A percentile compares a stretch with the other conserved stretches of the same genome.
Evolutionary conservation across 2,797 vertebrate species (phyloP).

Genomic region (Phoxinus dragarum): DNA sequence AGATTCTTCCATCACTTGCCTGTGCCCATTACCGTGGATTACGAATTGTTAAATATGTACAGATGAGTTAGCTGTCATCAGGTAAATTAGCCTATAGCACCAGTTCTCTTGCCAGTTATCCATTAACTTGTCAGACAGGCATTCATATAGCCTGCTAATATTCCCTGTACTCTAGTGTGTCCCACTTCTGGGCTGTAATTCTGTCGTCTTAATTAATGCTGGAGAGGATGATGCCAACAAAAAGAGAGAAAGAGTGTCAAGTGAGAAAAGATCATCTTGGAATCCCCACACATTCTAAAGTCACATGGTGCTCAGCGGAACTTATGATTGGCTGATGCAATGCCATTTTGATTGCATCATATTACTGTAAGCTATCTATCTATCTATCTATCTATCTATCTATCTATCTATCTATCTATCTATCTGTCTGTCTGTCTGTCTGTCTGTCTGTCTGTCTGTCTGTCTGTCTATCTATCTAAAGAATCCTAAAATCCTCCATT

Average conservation of each 20-base stretch:
- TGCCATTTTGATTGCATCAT: background rate
- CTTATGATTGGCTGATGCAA: constrained; percentile 7
- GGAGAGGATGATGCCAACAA: background rate
- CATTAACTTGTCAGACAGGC: constrained; percentile 20
- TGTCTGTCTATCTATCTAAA: background rate
- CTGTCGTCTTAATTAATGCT: constrained; percentile 7
- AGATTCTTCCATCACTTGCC: constrained; percentile 1
- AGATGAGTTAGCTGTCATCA: constrained; percentile 27
- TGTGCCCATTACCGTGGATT: constrained; percentile 22
- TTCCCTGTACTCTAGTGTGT: background rate
- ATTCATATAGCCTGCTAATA: constrained; percentile 18
- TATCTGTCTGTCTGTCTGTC: too few relatives aligned
- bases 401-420: too few relatives aligned
- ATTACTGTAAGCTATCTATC: background rate
- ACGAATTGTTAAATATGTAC: background rate
- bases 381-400: too few relatives aligned
- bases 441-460: too few relatives aligned
- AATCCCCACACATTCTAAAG: background rate
- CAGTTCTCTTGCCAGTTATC: constrained; percentile 14
- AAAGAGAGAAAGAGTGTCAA: background rate
- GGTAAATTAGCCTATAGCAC: constrained; percentile 1
- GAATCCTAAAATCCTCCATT: background rate
- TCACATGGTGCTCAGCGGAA: background rate
- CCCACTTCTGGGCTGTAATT: constrained; percentile 5
- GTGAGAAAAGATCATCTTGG: background rate